Base-by-base conservation (phyloP, 2,888 invertebrate genomes). In the Cryptocephalus moraei region DNA sequence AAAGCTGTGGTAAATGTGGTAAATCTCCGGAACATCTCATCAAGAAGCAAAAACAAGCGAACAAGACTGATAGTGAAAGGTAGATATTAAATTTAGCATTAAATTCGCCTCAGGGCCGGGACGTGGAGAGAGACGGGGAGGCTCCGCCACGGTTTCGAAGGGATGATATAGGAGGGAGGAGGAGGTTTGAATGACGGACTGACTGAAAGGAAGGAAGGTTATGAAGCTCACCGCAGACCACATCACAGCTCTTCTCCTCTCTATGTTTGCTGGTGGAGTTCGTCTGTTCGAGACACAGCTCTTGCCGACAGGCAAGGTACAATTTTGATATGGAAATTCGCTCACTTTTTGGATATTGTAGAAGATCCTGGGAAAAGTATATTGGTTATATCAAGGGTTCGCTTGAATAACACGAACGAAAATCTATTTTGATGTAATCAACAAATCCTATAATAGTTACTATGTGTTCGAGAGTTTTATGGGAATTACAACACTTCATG, bases 211-310 rank as follows among this genome's bases (percentile, higher is more conserved):
- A 22, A 22, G 22, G 64, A 56, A 61, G 66, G 64, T 65, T 65
- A 65, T 64, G 65, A 64, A 66, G 61, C 62, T 57, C 53, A 56
- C 67, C 66, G 57, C 66, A 67, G 61, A 66, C 67, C 67, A 67
- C 67, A 67, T 66, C 67, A 67, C 57, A 66, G 67, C 63, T 63
- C 59, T 62, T 63, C 64, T 60, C 62, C 22, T 2, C 22, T 22
- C 22, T 22, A 22, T 67, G 62, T 62, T 62, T 66, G 61, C 60
- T 51, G 49, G 56, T 54, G 56, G 58, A 51, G 51, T 49, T 49
- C 53, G 48, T 49, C 49, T 58, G 57, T 57, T 55, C 54, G 55
- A 50, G 58, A 58, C 55, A 53, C 56, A 55, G 36, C 22, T 38
- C 11, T 41, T 41, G 41, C 34, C 40, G 41, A 46, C 41, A 40